Conservation (phyloP, 2,888 invertebrate genomes). For the Phortica okadai region DNA sequence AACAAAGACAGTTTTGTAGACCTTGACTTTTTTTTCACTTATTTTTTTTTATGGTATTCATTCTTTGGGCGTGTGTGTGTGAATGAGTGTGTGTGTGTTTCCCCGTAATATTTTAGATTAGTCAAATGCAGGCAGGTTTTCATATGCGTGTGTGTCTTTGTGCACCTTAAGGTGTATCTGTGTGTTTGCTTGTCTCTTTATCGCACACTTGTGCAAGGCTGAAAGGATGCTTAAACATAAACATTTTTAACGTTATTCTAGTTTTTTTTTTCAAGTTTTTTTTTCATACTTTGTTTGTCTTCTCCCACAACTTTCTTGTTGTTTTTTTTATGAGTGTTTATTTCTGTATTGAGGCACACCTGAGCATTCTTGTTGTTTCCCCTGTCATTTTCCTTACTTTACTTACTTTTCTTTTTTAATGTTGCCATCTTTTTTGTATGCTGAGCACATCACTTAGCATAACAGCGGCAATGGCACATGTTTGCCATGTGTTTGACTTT, state of each 20-base stretch:
- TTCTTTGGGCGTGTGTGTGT: background rate
- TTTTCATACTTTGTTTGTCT: conserved; percentile 23
- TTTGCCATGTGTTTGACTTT: background rate
- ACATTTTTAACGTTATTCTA: background rate
- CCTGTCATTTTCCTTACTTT: conserved; percentile 37
- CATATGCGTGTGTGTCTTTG: background rate
- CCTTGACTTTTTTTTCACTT: conserved; percentile 25
- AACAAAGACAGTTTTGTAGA: conserved; percentile 23
- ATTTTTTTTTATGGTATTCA: background rate
- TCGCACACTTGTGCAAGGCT: conserved; percentile 19
- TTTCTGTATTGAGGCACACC: conserved; percentile 51
- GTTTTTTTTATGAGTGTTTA: conserved; percentile 55
- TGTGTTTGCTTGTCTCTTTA: background rate
- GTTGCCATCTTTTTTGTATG: conserved; percentile 20
- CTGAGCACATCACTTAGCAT: conserved; percentile 35
- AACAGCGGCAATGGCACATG: conserved; percentile 32
- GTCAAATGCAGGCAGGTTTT: conserved; percentile 55
- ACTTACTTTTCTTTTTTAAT: conserved; percentile 55
- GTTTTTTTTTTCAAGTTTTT: background rate
- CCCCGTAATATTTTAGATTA: conserved; percentile 60
- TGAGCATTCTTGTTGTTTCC: conserved; percentile 41
- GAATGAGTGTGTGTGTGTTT: conserved; percentile 42
- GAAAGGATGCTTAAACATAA: conserved; percentile 4
- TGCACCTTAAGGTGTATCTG: background rate
- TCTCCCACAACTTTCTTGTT: conserved; percentile 40